A percentile compares a stretch with the other conserved stretches of the same genome.
Conservation (phyloP, 2,888 invertebrate species). For the Steinernema carpocapsae region DNA sequence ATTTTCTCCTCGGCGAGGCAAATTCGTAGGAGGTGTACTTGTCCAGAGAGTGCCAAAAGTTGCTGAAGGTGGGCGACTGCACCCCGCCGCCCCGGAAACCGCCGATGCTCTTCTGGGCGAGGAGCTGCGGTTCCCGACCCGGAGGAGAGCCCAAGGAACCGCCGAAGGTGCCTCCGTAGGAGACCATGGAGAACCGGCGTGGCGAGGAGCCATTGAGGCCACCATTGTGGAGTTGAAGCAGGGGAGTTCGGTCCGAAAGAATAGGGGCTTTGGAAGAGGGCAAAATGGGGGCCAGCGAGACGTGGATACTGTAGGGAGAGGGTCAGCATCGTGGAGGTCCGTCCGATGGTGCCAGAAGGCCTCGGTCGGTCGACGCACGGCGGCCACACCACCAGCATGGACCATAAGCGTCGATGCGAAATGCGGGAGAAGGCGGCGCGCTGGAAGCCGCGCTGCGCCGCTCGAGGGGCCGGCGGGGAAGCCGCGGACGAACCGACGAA, state of each 20-base stretch:
- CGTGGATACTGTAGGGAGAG: not conserved
- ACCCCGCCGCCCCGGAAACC: not conserved
- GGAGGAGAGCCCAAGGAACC: not conserved
- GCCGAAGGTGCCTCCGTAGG: too few species aligned
- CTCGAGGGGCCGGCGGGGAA: not conserved
- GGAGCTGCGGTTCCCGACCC: too few species aligned
- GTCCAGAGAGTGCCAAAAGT: conserved; percentile 22
- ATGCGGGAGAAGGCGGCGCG: conserved; percentile 38
- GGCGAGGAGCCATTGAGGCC: not conserved
- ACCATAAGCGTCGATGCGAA: conserved; percentile 30
- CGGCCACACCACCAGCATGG: conserved; percentile 30
- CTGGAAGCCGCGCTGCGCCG: conserved; percentile 30
- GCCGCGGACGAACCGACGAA: conserved; percentile 7
- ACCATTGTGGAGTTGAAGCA: conserved; percentile 11
- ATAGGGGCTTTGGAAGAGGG: too few species aligned
- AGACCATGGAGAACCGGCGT: conserved; percentile 17
- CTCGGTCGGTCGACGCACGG: conserved; percentile 27
- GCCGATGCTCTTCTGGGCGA: not conserved
- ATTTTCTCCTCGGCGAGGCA: not conserved
- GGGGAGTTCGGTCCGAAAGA: conserved; percentile 11
- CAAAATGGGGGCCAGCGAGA: not conserved
- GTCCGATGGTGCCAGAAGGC: too few species aligned
- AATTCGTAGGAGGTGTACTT: conserved; percentile 25
- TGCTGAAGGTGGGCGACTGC: not conserved
- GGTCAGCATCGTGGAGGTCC: conserved; percentile 19